phyloP scores from a whole-genome alignment of 2,797 vertebrate species.

The Neosilurus mollespiculum region DNA sequence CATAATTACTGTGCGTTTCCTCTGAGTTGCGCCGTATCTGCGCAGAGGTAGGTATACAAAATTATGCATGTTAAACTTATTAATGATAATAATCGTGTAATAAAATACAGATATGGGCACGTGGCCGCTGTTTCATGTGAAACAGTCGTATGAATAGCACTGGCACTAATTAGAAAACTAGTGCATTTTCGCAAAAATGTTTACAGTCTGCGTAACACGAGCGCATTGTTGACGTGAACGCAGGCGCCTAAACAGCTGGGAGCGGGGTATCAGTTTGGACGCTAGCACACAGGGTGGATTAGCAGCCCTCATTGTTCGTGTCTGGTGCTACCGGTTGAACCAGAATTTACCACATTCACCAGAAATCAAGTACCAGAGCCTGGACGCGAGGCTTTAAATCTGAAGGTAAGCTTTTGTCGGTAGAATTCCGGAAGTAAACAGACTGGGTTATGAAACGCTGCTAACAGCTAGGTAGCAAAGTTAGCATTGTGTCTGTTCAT shows the following conservation, averaged over 20 bases:
- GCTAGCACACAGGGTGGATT: neutral
- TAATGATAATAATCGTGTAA: too few species aligned
- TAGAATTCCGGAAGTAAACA: slow-evolving; percentile 2
- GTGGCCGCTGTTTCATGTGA: neutral
- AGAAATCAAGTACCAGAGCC: neutral
- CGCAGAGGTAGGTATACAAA: neutral
- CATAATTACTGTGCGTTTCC: neutral
- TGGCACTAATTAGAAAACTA: neutral
- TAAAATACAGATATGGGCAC: neutral
- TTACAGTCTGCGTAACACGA: neutral
- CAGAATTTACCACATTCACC: neutral
- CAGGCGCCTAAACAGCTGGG: neutral
- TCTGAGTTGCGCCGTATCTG: neutral
- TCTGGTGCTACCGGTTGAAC: neutral
- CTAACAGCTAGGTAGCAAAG: neutral
- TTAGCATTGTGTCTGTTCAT: neutral
- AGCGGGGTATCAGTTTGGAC: slow-evolving; percentile 19
- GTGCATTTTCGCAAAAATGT: neutral
- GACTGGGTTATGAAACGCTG: neutral
- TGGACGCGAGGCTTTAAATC: neutral
- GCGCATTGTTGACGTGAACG: slow-evolving; percentile 10
- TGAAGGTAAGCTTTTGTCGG: slow-evolving; percentile 4
- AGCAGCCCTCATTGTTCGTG: neutral
- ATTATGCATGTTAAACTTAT: neutral
- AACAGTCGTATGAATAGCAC: neutral